Base-by-base conservation (phyloP, 2,888 invertebrate species). In the Baccha elongata region DNA sequence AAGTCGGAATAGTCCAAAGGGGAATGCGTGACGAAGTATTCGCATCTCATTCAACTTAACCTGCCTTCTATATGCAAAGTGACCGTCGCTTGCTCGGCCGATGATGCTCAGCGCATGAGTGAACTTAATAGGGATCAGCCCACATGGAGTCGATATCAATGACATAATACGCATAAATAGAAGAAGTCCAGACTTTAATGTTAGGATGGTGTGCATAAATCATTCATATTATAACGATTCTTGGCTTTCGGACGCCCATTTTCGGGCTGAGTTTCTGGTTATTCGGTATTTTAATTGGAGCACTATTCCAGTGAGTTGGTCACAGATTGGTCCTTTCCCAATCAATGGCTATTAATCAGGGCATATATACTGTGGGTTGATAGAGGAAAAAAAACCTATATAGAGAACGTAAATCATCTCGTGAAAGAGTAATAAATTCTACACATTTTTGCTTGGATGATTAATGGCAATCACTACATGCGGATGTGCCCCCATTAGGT, bases 171-270 rank as follows among this genome's bases (percentile, higher is more conserved):
- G 73, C 73, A 79, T 68, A 60, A 52, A 79, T 79, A 53, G 65
- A 29, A 52, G 40, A 13, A 37, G 52, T 37, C 60, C n/a, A 48
- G 62, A 53, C 46, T 73, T 73, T 62, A 73, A 64, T 80, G 48
- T 80, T 80, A 68, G 68, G 73, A 80, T 62, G 68, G 15, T 68
- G 8, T 48, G 74, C 79, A 80, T 80, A 80, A 80, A 80, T 80
- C 79, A 73, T 73, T 72, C 78, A 74, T 69, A 73, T 62, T 46
- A 29, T n/a, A 50, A 2, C 74, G 32, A 26, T 46, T 55, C 17
- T 69, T 44, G 15, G 19, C 13, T 6, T 26, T 13, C 21, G n/a
- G 21, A 3, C 35, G 1, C 15, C 23, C 23, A 8, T 11, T 26
- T n/a, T 32, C 15, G n/a, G 17, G 6, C 42, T 35, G 46, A n/a